Conservation (phyloP, 2,888 invertebrate genomes). For the Megalurothrips usitatus region DNA sequence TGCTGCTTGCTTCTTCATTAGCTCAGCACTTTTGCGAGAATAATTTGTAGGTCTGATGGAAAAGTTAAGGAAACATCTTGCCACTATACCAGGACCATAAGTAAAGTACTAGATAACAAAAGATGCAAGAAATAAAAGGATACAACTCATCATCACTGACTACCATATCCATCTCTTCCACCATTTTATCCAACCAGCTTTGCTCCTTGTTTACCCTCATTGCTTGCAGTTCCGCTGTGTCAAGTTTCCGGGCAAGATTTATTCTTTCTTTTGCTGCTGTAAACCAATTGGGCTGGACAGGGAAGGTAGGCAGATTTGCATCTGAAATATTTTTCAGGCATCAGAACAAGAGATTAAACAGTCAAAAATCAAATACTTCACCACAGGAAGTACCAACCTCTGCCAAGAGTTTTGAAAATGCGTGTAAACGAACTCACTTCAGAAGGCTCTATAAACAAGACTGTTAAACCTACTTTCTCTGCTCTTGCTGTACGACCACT, state of each 20-base stretch:
- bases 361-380: not conserved
- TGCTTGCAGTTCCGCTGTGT: constrained; percentile 53
- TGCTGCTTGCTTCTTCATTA: not conserved
- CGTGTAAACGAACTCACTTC: constrained; percentile 76
- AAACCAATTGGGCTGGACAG: constrained; percentile 60
- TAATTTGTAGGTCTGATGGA: not conserved
- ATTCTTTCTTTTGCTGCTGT: constrained; percentile 67
- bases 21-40: not conserved
- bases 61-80: not conserved
- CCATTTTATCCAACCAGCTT: constrained; percentile 83
- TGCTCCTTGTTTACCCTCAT: constrained; percentile 48
- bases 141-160: constrained; percentile 65
- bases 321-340: constrained; percentile 50
- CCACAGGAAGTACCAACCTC: constrained; percentile 54
- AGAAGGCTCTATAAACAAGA: constrained; percentile 84
- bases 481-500: constrained; percentile 96
- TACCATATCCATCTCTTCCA: constrained; percentile 87
- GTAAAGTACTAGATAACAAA: not conserved
- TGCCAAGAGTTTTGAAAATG: constrained; percentile 76
- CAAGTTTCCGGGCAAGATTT: constrained; percentile 71
- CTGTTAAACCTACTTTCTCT: constrained; percentile 79
- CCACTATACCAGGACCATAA: not conserved
- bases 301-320: constrained; percentile 78
- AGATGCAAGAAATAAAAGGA: constrained; percentile 33
- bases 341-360: not conserved